These are phyloP conservation scores for Calliphora vicina DNA, from an alignment of 1,140 invertebrate species.

Conservation along the genomic window DNA sequence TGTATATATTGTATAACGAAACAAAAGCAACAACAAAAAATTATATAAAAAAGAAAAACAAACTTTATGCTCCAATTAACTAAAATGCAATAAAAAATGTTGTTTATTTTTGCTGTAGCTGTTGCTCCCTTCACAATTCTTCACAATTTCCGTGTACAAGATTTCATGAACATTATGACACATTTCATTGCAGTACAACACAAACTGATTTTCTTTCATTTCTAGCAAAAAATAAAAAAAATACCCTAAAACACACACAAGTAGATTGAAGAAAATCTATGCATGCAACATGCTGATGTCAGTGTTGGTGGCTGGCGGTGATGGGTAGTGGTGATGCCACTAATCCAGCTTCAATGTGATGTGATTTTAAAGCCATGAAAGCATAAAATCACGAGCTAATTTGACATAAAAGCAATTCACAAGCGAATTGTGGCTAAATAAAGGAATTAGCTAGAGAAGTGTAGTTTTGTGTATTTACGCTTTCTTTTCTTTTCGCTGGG, in stretches of 20 bases:
- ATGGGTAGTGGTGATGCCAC: background rate
- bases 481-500: too few species aligned
- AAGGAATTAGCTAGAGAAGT: background rate
- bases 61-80: constrained; percentile 32
- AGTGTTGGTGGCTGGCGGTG: background rate
- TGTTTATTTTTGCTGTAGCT: background rate
- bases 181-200: background rate
- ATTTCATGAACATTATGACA: constrained; percentile 7
- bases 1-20: background rate
- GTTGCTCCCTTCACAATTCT: background rate
- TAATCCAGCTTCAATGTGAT: background rate
- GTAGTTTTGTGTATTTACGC: background rate
- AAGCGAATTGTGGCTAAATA: background rate
- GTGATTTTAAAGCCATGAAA: background rate
- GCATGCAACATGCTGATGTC: background rate
- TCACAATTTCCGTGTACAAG: background rate
- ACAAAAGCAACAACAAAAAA: background rate
- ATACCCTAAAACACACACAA: background rate
- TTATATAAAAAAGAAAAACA: background rate
- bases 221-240: background rate
- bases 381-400: constrained; percentile 9
- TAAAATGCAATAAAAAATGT: constrained; percentile 30
- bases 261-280: background rate
- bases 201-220: background rate
- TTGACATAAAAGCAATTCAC: constrained; percentile 9